Evolutionary conservation across 2,113 vertebrate species (phyloP), one percentile per base, ranked within the genome.

Genomic region (Numenius arquata): DNA sequence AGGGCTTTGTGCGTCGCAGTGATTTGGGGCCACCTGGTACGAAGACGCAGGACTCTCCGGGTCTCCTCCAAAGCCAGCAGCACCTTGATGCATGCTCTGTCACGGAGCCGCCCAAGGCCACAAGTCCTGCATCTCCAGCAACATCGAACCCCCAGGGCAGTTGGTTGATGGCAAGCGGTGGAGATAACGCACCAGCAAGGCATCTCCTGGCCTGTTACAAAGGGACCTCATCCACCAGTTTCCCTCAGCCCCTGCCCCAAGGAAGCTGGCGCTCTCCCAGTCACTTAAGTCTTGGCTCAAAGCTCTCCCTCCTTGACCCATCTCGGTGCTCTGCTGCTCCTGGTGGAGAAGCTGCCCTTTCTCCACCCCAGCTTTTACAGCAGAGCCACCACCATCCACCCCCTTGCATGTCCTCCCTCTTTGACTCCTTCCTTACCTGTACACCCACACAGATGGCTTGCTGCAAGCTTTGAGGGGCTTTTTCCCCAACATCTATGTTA

Each of bases 401-500:
- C 40, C 29, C 9, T 53, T 8, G 0, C 26, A 65, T 18, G 43
- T 66, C 32, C 45, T 32, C 40, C 52, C 21, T 40, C 41, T n/a
- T 30, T 66, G 55, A 48, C 65, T n/a, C 72, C 40, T 72, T 30
- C 58, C 29, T 80, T 38, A 32, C 30, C 53, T 20, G 13, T 5
- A 47, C 29, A 32, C 7, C 29, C 40, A 36, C 34, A 36, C 30
- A 16, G 40, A 27, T 6, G 30, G 6, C 29, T 48, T 67, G 38
- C 26, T 61, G 27, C 55, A 45, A 56, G 14, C 7, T 48, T 32
- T 23, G 22, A 34, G 15, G 17, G 22, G 19, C 15, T 34, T 74
- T 9, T 12, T 0, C 14, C 14, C 34, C 48, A 30, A 12, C 21
- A 32, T 8, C 14, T 23, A 5, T 15, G 5, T 6, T 5, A 34